Evolutionary conservation across 2,113 vertebrate species (phyloP), one percentile per base, ranked within the genome.

Genomic region (Pyrgilauda ruficollis): DNA sequence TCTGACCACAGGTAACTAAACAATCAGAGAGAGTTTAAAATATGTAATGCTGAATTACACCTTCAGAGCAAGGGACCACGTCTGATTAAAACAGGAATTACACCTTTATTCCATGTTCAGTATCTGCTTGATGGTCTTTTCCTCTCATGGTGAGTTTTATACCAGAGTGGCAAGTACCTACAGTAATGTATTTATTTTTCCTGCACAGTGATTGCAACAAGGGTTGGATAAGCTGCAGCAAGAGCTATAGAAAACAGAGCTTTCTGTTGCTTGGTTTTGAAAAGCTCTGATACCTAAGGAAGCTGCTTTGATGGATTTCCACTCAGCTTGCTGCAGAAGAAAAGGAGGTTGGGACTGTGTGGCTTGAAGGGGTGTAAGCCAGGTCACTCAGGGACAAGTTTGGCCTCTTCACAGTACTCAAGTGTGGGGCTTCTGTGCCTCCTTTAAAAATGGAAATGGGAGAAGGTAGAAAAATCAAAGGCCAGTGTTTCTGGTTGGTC

Each of bases 1-100:
- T 98, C 98, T 27, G 98, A 98, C 84, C 98, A 98, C 96, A 98
- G 98, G 98, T 98, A 97, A 12, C 68, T 53, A 74, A 78, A 69
- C 33, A 58, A 39, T 49, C 55, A 33, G n/a, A 81, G 77, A 35
- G 50, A 55, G 27, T 22, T 37, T 49, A 37, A 80, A 79, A n/a
- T 59, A 39, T 30, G 13, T 69, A 35, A 14, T 49, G 52, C 31
- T 73, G 58, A 89, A 58, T 76, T 62, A 43, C n/a, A 61, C 37
- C 52, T 55, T 75, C 61, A 64, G 62, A 89, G 30, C 26, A 55
- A 70, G 44, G 22, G 49, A 66, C 50, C 1, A 6, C 80, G 39
- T 62, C 79, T 76, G 46, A 58, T 15, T 64, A 9, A 73, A 85
- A 66, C 30, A 75, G n/a, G 39, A 74, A 35, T 74, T 52, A n/a